Base-by-base conservation (phyloP, 2,888 invertebrate species). In the Encarsia formosa region DNA sequence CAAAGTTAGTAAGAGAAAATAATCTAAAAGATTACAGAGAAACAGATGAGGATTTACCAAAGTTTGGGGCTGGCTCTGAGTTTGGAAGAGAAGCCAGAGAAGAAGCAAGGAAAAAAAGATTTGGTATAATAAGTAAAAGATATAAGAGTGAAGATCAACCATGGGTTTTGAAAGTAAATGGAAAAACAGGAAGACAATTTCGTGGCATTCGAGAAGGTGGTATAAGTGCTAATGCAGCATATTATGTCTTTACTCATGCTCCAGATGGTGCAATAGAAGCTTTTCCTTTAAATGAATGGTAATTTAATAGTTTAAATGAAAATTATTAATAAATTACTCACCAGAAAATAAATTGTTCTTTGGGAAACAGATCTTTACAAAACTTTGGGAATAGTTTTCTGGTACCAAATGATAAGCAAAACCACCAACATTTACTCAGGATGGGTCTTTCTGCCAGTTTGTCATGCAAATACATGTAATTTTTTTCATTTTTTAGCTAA, bases 201-300 rank as follows among this genome's bases (percentile, higher is more conserved):
- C 88, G 89, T 75, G 96, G 97, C 1, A 90, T 91, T 44, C 81
- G 94, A 19, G 97, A 98, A 74, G 98, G 98, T 5, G 96, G 96
- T 19, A 91, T 99, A 1, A 87, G 91, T 13, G 95, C 96, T 72
- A 98, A 99, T 74, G 89, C 97, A 0, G 91, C 97, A 0, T 99
- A 96, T 73, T 99, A 96, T 73, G 92, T 99, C 13, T 99, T 99
- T 69, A 94, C 94, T 0, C 96, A 98, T 75, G 93, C 93, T 1
- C 84, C 89, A 0, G 96, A 96, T 74, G 94, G 94, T 9, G 90
- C 90, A 0, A 96, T 97, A 67, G 96, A 97, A 73, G 97, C 97
- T 0, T 93, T 89, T 75, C 95, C 96, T 1, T 79, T 99, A 8
- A 87, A 91, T 49, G 97, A 99, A 75, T 99, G 96, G 96, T 83